Conservation (phyloP, 2,888 invertebrate species). For the Pomacea canaliculata region DNA sequence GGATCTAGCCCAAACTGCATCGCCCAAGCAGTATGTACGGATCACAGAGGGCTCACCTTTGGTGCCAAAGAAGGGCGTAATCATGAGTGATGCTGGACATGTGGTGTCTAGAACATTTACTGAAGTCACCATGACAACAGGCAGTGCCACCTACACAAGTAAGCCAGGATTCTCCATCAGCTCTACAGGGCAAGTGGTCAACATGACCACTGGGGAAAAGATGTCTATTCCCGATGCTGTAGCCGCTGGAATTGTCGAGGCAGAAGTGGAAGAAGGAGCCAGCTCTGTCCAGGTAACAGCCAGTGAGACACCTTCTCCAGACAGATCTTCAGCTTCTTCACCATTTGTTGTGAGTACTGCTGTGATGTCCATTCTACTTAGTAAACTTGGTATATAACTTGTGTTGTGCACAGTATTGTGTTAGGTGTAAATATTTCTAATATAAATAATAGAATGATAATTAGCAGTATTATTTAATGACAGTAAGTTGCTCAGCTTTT, state of each 20-base stretch:
- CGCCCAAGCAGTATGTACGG: constrained; percentile 10
- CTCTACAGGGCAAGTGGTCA: constrained; percentile 82
- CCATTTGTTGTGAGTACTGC: constrained; percentile 30
- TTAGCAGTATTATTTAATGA: no score
- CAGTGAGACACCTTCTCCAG: constrained; percentile 7
- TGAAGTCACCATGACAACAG: constrained; percentile 48
- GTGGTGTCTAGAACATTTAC: constrained; percentile 52
- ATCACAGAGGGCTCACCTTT: constrained; percentile 51
- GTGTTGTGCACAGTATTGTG: neutral
- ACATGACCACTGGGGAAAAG: constrained; percentile 83
- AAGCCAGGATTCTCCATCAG: constrained; percentile 56
- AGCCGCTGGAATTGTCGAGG: constrained; percentile 82
- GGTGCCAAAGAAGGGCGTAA: constrained; percentile 41
- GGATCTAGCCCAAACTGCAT: constrained; percentile 24
- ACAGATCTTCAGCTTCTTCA: constrained; percentile 21
- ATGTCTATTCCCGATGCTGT: constrained; percentile 85
- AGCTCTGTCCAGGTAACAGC: constrained; percentile 29
- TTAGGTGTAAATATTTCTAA: constrained; percentile 9
- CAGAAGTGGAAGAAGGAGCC: constrained; percentile 58
- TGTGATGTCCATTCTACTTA: neutral
- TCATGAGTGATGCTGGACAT: constrained; percentile 44
- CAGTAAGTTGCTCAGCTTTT: no score
- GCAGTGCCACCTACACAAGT: constrained; percentile 48
- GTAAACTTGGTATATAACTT: no score
- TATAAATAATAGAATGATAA: constrained; percentile 3